Conservation (phyloP, 2,797 vertebrate species). For the Trachurus trachurus region DNA sequence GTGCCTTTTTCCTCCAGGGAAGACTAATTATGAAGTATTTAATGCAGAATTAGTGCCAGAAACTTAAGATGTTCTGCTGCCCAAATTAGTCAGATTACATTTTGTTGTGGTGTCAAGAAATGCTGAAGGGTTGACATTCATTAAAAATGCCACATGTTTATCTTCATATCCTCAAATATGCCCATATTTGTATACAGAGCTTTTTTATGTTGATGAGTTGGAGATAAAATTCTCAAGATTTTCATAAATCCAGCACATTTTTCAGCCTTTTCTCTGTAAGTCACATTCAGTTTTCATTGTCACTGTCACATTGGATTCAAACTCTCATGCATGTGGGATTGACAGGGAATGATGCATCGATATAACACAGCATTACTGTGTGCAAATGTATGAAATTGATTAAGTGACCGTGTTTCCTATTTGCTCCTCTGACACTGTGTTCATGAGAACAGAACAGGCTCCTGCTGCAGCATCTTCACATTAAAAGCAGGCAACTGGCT, state of each 20-base stretch:
- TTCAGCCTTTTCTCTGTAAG: no score
- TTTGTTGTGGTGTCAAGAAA: not conserved
- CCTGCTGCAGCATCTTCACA: conserved; percentile 10
- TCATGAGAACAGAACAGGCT: no score
- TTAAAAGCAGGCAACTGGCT: not conserved
- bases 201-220: not conserved
- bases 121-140: not conserved
- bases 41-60: not conserved
- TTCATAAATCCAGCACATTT: not conserved
- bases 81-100: not conserved
- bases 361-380: not conserved
- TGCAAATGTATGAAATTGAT: not conserved
- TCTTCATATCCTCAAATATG: not conserved
- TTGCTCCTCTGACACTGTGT: no score
- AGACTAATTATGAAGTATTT: not conserved
- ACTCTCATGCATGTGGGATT: not conserved
- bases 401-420: not conserved
- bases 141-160: not conserved
- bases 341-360: not conserved
- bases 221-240: not conserved
- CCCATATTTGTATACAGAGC: not conserved
- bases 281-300: not conserved
- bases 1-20: conserved; percentile 10
- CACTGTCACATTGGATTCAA: not conserved
- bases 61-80: not conserved